Conservation (phyloP, 2,797 vertebrate species). For the Clarias fuscus region DNA sequence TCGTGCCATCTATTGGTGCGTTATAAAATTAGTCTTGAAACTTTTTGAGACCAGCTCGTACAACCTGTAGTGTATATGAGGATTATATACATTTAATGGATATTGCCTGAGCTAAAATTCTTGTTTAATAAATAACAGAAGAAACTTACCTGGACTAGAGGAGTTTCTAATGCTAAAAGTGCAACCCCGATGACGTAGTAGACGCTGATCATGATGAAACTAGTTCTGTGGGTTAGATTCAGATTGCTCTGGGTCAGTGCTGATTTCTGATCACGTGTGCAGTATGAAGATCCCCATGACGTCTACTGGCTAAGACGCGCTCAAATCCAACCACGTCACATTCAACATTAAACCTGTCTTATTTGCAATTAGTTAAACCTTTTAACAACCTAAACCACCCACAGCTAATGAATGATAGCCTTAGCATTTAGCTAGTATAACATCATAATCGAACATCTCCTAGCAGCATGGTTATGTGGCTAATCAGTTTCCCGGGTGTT, state of each 20-base stretch:
- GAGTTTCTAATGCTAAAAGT: slow-evolving; percentile 74
- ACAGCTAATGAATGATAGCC: not conserved
- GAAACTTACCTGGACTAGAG: slow-evolving; percentile 71
- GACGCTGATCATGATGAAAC: slow-evolving; percentile 44
- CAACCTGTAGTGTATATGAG: not conserved
- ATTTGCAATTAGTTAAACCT: not conserved
- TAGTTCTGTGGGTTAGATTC: slow-evolving; percentile 40
- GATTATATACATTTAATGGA: too few relatives aligned
- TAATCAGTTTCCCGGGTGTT: not conserved
- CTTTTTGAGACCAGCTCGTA: too few relatives aligned
- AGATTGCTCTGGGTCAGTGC: slow-evolving; percentile 1
- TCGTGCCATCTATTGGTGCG: too few relatives aligned
- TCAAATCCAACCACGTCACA: not conserved
- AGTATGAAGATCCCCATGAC: not conserved
- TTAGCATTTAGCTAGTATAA: not conserved
- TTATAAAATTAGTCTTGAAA: too few relatives aligned
- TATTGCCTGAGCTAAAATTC: not conserved
- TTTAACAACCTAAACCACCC: not conserved
- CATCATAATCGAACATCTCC: not conserved
- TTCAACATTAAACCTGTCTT: not conserved
- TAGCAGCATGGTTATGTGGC: not conserved
- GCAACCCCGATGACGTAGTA: slow-evolving; percentile 64
- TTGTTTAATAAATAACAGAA: not conserved
- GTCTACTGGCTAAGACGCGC: not conserved
- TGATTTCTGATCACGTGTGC: not conserved